A percentile compares a stretch with the other conserved stretches of the same genome.
Evolutionary conservation across 2,113 vertebrate species (phyloP).

Genomic region (Grammomys dolichurus): DNA sequence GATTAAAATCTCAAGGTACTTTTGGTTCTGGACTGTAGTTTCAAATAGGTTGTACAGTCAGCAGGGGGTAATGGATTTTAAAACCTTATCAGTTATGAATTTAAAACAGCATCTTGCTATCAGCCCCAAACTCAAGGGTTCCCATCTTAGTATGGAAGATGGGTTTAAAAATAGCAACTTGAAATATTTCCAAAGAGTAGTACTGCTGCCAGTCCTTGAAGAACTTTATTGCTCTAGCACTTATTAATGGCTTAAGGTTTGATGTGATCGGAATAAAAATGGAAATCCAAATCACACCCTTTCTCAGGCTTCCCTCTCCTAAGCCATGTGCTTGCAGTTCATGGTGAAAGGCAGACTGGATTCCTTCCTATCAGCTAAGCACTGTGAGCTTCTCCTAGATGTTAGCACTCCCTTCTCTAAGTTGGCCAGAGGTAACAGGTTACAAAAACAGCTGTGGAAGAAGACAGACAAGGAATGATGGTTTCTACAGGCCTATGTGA

Average conservation of each 20-base stretch:
- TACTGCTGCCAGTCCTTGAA: background rate
- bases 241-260: background rate
- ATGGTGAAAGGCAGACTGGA: background rate
- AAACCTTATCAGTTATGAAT: conserved; percentile 31
- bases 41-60: conserved; percentile 22
- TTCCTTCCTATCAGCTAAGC: background rate
- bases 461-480: background rate
- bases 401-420: background rate
- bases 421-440: background rate
- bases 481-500: fast-evolving
- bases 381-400: background rate
- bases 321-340: background rate
- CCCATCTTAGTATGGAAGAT: background rate
- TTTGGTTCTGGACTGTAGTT: conserved; percentile 8
- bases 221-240: background rate
- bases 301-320: background rate
- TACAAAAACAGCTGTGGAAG: background rate
- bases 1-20: conserved; percentile 59
- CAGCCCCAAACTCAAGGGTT: background rate
- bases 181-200: background rate
- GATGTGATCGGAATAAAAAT: background rate
- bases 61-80: background rate
- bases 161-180: background rate
- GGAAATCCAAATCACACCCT: background rate
- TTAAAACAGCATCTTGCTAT: conserved; percentile 45